Evolutionary conservation across 2,113 vertebrate species (phyloP).

Genomic region (Damaliscus lunatus): DNA sequence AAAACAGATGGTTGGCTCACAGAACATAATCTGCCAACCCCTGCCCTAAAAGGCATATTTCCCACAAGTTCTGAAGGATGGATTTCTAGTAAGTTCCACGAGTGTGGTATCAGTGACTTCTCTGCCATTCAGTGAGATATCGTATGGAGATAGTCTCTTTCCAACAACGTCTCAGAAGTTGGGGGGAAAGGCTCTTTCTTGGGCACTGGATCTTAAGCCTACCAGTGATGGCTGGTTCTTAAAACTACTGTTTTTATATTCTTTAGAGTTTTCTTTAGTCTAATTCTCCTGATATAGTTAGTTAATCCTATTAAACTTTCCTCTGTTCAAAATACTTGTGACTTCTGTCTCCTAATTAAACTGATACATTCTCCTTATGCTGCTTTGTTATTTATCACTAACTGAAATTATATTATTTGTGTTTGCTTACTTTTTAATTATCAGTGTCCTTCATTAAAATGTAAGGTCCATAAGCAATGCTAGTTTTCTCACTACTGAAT

Average conservation of each 20-base stretch:
- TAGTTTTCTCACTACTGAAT: background rate
- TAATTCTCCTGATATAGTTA: background rate
- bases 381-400: background rate
- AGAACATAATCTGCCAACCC: background rate
- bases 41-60: background rate
- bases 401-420: background rate
- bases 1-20: background rate
- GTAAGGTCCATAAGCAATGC: background rate
- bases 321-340: background rate
- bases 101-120: background rate
- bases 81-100: background rate
- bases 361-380: background rate
- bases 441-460: background rate
- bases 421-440: conserved; percentile 9
- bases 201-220: background rate
- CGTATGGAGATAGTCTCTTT: background rate
- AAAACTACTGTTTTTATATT: background rate
- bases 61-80: background rate
- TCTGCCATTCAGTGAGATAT: background rate
- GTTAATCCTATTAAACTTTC: conserved; percentile 5
- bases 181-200: background rate
- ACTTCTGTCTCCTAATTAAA: background rate
- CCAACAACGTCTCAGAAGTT: background rate
- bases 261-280: background rate
- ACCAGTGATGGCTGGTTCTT: background rate